Conservation (phyloP, 64 coral and sea anemone genomes). For the Astreopora myriophthalma region DNA sequence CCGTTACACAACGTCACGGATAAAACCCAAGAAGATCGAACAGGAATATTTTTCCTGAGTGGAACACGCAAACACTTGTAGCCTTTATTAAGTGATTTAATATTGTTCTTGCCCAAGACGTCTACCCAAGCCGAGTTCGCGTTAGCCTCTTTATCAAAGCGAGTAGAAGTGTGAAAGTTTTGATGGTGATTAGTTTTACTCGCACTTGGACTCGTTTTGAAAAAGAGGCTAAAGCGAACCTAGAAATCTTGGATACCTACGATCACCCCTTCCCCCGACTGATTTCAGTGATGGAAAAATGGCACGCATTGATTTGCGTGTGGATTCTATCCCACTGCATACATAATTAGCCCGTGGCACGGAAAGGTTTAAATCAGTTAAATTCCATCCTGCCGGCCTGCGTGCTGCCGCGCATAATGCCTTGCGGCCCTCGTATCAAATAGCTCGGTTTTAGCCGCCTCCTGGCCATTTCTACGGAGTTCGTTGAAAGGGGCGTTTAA, state of each 20-base stretch:
- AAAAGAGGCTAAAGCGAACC: no score
- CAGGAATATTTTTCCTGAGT: conserved; percentile 96
- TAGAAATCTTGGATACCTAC: no score
- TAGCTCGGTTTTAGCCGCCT: neutral
- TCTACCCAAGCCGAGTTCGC: no score
- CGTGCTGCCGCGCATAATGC: no score
- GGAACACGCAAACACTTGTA: conserved; percentile 97
- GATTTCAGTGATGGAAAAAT: no score
- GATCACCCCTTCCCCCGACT: no score
- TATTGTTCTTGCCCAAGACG: neutral
- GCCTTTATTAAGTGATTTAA: conserved; percentile 63
- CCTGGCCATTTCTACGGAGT: no score
- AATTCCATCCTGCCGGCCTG: neutral
- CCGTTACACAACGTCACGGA: conserved; percentile 91
- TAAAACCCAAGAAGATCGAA: conserved; percentile 95
- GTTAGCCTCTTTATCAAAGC: neutral
- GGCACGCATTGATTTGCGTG: no score
- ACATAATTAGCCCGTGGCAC: neutral
- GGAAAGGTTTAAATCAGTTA: neutral
- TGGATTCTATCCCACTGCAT: neutral
- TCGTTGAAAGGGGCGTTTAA: no score
- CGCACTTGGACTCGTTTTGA: no score
- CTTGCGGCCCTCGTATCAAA: neutral
- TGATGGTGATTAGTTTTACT: no score
- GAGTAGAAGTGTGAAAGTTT: no score